These are phyloP conservation scores for Centropristis striata DNA, from an alignment of 2,113 vertebrate genomes.

Conservation along the genomic window DNA sequence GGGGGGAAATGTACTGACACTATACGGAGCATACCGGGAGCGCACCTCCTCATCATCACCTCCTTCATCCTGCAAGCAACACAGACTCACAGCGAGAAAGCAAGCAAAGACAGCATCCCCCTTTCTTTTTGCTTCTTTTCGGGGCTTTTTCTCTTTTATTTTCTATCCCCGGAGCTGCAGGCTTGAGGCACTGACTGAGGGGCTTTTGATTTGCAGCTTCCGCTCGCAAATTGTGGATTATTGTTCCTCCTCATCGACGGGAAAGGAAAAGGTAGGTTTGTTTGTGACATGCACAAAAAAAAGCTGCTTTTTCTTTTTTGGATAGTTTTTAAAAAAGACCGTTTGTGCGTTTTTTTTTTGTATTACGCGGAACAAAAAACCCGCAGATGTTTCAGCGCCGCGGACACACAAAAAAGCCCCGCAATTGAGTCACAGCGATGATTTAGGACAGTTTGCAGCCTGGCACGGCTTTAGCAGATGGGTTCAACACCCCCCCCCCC, in stretches of 20 bases:
- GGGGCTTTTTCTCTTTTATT: slow-evolving; percentile 28
- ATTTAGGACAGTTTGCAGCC: slow-evolving; percentile 66
- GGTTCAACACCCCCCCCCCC: slow-evolving; percentile 42
- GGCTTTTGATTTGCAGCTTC: slow-evolving; percentile 34
- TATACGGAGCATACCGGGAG: slow-evolving; percentile 65
- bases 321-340: slow-evolving; percentile 24
- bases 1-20: slow-evolving; percentile 88
- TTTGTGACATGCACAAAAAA: background rate
- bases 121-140: background rate
- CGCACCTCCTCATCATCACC: slow-evolving; percentile 51
- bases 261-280: slow-evolving; percentile 70
- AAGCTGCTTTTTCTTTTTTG: background rate
- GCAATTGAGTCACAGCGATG: slow-evolving; percentile 40
- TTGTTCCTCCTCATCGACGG: slow-evolving; percentile 55
- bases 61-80: slow-evolving; percentile 24
- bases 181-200: background rate
- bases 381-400: slow-evolving; percentile 45
- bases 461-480: slow-evolving; percentile 64
- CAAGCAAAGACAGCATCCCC: no score
- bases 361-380: background rate
- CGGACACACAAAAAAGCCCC: slow-evolving; percentile 20
- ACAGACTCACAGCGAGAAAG: no score
- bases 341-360: slow-evolving; percentile 10
- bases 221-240: slow-evolving; percentile 81
- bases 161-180: background rate